Evolutionary conservation across 2,888 invertebrate species (phyloP).

Genomic region (Cephonodes hylas): DNA sequence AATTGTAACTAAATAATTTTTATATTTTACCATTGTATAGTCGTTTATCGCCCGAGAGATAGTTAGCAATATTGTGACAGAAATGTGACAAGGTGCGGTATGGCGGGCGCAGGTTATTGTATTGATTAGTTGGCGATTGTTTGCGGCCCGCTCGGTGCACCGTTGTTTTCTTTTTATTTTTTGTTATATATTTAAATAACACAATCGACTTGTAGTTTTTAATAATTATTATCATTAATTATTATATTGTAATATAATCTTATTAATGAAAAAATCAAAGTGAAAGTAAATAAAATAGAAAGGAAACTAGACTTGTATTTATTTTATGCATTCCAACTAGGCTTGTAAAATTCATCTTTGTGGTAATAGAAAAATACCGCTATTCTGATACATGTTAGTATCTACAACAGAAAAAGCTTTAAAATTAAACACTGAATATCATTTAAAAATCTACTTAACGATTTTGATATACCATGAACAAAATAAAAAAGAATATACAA

Average conservation of each 20-base stretch:
- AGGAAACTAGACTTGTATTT: slow-evolving; percentile 51
- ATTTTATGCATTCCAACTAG: slow-evolving; percentile 19
- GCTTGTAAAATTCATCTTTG: background rate
- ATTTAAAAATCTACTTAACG: slow-evolving; percentile 45
- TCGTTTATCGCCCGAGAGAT: slow-evolving; percentile 69
- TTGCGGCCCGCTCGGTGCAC: slow-evolving; percentile 58
- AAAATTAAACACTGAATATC: slow-evolving; percentile 33
- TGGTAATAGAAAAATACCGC: background rate
- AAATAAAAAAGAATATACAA: slow-evolving; percentile 28
- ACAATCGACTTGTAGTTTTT: slow-evolving; percentile 80
- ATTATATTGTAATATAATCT: slow-evolving; percentile 81
- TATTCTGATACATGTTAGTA: background rate
- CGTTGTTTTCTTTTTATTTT: slow-evolving; percentile 73
- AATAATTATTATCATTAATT: slow-evolving; percentile 81
- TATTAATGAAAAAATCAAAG: slow-evolving; percentile 81
- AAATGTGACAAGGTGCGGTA: slow-evolving; percentile 48
- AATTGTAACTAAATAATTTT: slow-evolving; percentile 76
- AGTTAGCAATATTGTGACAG: slow-evolving; percentile 68
- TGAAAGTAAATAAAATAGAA: slow-evolving; percentile 77
- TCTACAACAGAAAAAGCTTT: background rate
- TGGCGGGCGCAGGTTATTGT: slow-evolving; percentile 43
- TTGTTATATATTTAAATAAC: slow-evolving; percentile 81
- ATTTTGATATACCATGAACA: slow-evolving; percentile 41
- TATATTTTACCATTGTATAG: slow-evolving; percentile 81
- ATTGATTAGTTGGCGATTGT: slow-evolving; percentile 50